Base-by-base conservation (phyloP, 2,888 invertebrate species). In the Athetis lepigone region DNA sequence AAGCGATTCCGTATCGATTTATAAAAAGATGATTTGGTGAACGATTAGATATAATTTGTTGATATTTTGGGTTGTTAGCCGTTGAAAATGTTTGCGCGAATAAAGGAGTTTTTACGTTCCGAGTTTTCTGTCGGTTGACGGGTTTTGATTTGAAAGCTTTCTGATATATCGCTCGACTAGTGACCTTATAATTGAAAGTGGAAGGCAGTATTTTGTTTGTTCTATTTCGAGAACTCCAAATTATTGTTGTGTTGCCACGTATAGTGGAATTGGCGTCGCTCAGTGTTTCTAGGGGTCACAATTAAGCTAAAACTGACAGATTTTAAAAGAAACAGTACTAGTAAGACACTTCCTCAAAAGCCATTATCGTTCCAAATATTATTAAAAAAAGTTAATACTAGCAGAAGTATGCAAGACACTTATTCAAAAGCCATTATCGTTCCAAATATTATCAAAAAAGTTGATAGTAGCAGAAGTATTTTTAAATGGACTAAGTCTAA, bases 31-130 rank as follows among this genome's bases (percentile, higher is more conserved):
- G 70, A 68, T 57, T 75, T 63, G 70, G 54, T 50, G 45, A 45
- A 21, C 63, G 75, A 70, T 75, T 63, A 75, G 45, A 57, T 63
- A 21, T 75, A 75, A 76, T 71, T 70, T 60, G 60, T 60, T 75
- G 45, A 75, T 73, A 49, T 74, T 70, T 52, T 39, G 19, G 40
- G 59, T 37, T 73, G 49, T 59, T 67, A 40, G 40, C 40, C 19
- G 33, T 4, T 74, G 43, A 42, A 50, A 74, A 67, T 59, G 36
- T 49, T 55, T 36, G 6, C 55, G 50, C 50, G 39, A 52, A 49
- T 45, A 61, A 43, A 29, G 16, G 11, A 50, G 40, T 51, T 57
- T 60, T 29, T 29, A 8, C 27, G 37, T 33, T 19, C 27, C 8
- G 33, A 8, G 9, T 23, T 51, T 54, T 47, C 9, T 70, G 11